Evolutionary conservation across 1,140 invertebrate species (phyloP), one percentile per base, ranked within the genome.

Genomic region (Coenobita brevimanus): DNA sequence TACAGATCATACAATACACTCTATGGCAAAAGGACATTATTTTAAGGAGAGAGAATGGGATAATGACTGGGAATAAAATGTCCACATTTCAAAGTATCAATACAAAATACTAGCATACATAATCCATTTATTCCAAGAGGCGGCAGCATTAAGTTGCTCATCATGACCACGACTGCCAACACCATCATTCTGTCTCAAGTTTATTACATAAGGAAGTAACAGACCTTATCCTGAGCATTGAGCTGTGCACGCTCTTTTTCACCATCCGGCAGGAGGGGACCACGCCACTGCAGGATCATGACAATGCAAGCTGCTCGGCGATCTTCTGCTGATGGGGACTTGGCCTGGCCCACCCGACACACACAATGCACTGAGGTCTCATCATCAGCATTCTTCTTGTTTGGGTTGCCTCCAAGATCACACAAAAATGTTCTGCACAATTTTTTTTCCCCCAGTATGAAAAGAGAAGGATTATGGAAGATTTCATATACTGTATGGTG

Each of bases 351-450:
- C 60, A 95, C 93, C 90, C 94, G 93, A 91, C 95, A 96, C 6
- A 95, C 94, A 90, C 93, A 93, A 91, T 96, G 95, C 54, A 96
- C 92, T 1, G 94, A 93, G 2, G 94, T 95, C 91, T 95, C 95
- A 91, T 95, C 95, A 46, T 92, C 92, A 33, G 92, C 93, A 92
- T 96, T 96, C 76, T 94, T 94, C 91, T 95, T 95, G 92, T 95
- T 96, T 17, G 95, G 95, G 92, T 96, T 96, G 33, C 95, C 95
- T 64, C 94, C 94, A 69, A 95, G 92, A 89, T 95, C 95, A 91
- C 93, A 94, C 0, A 96, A 92, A 92, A 96, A 96, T 86, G 95
- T 95, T 91, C 95, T 94, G 91, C 30, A 93, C 83, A 81, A 36
- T 90, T 90, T 38, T 38, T 50, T 50, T 50, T 50, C 46, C 46